Base-by-base conservation (phyloP, 2,888 invertebrate genomes). In the Caradrina clavipalpis region DNA sequence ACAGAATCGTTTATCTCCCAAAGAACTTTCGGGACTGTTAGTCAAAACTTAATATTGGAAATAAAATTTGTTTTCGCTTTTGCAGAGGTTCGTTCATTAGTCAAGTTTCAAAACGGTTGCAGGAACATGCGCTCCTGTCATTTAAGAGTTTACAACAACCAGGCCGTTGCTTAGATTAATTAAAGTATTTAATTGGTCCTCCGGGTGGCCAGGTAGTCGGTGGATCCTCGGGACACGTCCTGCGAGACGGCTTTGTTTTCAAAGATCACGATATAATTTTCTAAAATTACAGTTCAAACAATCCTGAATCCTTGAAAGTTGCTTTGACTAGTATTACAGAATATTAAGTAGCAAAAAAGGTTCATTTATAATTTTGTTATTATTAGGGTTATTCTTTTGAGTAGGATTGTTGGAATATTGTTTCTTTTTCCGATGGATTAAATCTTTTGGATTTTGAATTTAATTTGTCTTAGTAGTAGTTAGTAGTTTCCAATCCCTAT, bases 141-240 rank as follows among this genome's bases (percentile, higher is more conserved):
- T 83, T 85, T 73, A 72, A 77, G 66, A 83, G 76, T 85, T 81
- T 54, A 64, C 56, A 77, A 78, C 57, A 74, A 65, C 64, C 73
- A 60, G 13, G 51, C 71, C 57, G 59, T 70, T 76, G 75, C 81
- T 83, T 78, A 76, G 70, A 85, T 85, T 85, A 81, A 84, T 84
- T 84, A 81, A 84, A 81, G 70, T 78, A 59, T 85, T 83, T 85
- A 83, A 84, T 85, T 85, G 72, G 69, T 73, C 79, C 63, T 55
- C 64, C 31, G 72, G 69, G 72, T 74, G 45, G 22, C 47, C 85
- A 85, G 85, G 85, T 85, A 75, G 54, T 22, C 13, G n/a, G 66
- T 69, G 72, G 62, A 60, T 70, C 72, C 73, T 66, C 65, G 58
- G 67, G 67, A 72, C 78, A 73, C 67, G 69, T 78, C 64, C 67